Evolutionary conservation across 1,140 invertebrate genomes (phyloP), one percentile per base, ranked within the genome.

Genomic region (Sipha flava): DNA sequence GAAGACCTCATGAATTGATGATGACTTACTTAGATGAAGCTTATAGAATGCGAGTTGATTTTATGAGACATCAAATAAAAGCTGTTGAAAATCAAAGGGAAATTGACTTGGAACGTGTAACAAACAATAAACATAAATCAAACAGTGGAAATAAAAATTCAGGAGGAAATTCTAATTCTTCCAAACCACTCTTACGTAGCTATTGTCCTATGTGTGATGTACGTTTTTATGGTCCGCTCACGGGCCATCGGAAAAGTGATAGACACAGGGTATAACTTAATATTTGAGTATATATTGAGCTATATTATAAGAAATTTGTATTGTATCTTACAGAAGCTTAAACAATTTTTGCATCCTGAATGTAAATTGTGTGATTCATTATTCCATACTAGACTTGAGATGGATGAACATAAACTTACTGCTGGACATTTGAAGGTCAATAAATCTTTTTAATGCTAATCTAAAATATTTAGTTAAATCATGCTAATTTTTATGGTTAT

Each of bases 171-270:
- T 23, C 70, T 1, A 57, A 57, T 34, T 21, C 21, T 29, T 70
- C 66, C 14, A 77, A 77, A 43, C 73, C 73, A n/a, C 52, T 77
- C 10, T 59, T 77, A 29, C 37, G 66, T 21, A 87, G 88, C 84
- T 93, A 92, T 84, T 94, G 93, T 84, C 92, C 92, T n/a, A 94
- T 94, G 92, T 94, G 93, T 82, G 92, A 93, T 85, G 87, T 94
- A 83, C 88, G 91, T 66, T 93, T 93, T 84, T 90, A 92, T 70
- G 91, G 91, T 4, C 92, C 92, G 82, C 88, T 93, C n/a, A 89
- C 91, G 52, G 89, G 88, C 18, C 93, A 94, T 85, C 89, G 92
- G 80, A 92, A 92, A 83, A 92, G 91, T 14, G 90, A 91, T 2
- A 92, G 92, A 2, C 93, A 94, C 87, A 82, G 82, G 82, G 83